phyloP scores from a whole-genome alignment of 2,888 invertebrate species.

The Drosophila ustulata region DNA sequence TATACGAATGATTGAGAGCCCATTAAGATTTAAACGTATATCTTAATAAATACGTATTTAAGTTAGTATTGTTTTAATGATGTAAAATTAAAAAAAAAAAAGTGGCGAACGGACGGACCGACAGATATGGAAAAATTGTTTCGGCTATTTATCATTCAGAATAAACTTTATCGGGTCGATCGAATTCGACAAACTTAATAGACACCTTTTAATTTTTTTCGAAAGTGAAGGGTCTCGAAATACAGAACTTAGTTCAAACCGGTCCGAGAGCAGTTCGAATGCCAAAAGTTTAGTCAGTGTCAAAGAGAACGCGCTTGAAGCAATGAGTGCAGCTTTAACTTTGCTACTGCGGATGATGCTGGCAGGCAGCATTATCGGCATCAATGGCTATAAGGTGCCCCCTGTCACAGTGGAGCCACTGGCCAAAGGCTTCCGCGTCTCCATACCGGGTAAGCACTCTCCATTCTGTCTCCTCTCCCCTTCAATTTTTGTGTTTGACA shows the following conservation, averaged over 20 bases:
- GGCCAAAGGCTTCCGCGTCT: constrained; percentile 73
- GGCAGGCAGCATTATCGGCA: constrained; percentile 10
- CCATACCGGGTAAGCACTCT: constrained; percentile 75
- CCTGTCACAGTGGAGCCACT: constrained; percentile 62
- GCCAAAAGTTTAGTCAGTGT: constrained; percentile 12
- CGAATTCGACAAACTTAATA: no score
- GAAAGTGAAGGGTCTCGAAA: no score
- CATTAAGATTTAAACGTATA: no score
- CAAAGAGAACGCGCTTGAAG: constrained; percentile 2
- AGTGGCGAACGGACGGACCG: no score
- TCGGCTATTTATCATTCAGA: no score
- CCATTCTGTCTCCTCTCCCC: not conserved
- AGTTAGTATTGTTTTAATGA: no score
- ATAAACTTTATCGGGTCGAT: no score
- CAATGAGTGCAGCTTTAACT: constrained; percentile 7
- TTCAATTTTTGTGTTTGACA: not conserved
- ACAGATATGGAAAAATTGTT: no score
- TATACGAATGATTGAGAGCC: no score
- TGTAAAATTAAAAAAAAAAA: no score
- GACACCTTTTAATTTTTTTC: no score
- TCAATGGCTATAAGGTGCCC: constrained; percentile 65
- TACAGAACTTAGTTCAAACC: constrained; percentile 14
- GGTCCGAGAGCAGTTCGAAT: constrained; percentile 7
- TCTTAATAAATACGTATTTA: no score
- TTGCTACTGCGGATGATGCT: constrained; percentile 18